A percentile compares a stretch with the other conserved stretches of the same genome.
These are phyloP conservation scores for Borostomias antarcticus DNA, from an alignment of 2,797 vertebrate genomes.

Conservation along the genomic window DNA sequence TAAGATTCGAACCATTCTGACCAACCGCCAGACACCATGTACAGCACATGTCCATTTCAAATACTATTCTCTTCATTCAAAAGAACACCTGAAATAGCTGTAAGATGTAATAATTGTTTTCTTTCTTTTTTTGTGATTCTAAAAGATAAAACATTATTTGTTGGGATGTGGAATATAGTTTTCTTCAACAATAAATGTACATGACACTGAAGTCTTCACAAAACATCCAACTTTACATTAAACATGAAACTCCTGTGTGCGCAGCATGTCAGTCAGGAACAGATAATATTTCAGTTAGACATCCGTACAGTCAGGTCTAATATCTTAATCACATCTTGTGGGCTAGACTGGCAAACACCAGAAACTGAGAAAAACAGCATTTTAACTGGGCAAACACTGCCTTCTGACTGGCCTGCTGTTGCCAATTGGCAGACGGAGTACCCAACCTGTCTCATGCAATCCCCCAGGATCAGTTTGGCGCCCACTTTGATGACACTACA, in stretches of 20 bases:
- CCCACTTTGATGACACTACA: background rate
- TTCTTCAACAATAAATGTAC: background rate
- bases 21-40: no score
- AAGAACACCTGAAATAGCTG: no score
- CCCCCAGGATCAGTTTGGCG: no score
- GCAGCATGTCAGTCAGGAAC: slow-evolving; percentile 38
- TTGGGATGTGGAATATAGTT: background rate
- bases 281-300: slow-evolving; percentile 44
- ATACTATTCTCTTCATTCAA: background rate
- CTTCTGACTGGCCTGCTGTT: slow-evolving; percentile 21
- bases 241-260: slow-evolving; percentile 9
- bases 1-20: no score
- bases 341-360: slow-evolving; percentile 27
- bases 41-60: background rate
- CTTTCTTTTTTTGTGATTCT: background rate
- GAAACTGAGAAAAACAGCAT: slow-evolving; percentile 19
- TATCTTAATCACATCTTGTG: slow-evolving; percentile 47
- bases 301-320: slow-evolving; percentile 39
- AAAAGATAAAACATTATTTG: background rate
- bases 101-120: no score
- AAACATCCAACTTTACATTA: background rate
- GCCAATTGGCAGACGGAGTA: slow-evolving; percentile 7
- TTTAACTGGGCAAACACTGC: slow-evolving; percentile 18
- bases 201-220: slow-evolving; percentile 29
- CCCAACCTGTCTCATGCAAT: slow-evolving; percentile 32